Evolutionary conservation across 1,140 invertebrate genomes (phyloP).

Genomic region (Luehdorfia chinensis): DNA sequence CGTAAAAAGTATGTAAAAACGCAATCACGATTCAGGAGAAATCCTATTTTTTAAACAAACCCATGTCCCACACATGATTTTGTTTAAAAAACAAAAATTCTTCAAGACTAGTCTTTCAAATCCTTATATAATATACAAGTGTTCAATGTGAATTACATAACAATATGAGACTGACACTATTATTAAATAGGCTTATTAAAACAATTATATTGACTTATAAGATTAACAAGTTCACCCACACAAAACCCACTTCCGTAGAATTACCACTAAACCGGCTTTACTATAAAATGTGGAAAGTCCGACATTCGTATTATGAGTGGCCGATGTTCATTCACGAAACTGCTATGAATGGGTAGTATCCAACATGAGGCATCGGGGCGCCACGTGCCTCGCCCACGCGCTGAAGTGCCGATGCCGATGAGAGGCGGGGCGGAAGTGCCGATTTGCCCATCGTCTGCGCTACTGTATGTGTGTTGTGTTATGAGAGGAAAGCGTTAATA

Average conservation of each 20-base stretch:
- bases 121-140: too few relatives aligned
- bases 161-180: too few relatives aligned
- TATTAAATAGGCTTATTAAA: constrained; percentile 3
- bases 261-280: background rate
- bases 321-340: constrained; percentile 13
- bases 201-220: background rate
- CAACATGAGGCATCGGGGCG: constrained; percentile 24
- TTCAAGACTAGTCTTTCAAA: too few relatives aligned
- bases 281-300: constrained; percentile 3
- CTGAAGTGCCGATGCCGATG: constrained; percentile 1
- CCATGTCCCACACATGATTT: too few relatives aligned
- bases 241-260: background rate
- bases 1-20: too few relatives aligned
- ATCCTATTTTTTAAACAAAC: too few relatives aligned
- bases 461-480: constrained; percentile 17
- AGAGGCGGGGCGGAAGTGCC: constrained; percentile 34
- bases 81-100: too few relatives aligned
- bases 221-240: constrained; percentile 2
- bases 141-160: too few relatives aligned
- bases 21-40: too few relatives aligned
- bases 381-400: constrained; percentile 37
- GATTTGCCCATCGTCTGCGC: constrained; percentile 32
- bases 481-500: background rate
- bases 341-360: constrained; percentile 18
- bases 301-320: constrained; percentile 13